Percentiles rank a stretch among this genome's conserved stretches.
Evolutionary conservation across 2,797 vertebrate genomes (phyloP).

Genomic region (Austrolebias charrua): DNA sequence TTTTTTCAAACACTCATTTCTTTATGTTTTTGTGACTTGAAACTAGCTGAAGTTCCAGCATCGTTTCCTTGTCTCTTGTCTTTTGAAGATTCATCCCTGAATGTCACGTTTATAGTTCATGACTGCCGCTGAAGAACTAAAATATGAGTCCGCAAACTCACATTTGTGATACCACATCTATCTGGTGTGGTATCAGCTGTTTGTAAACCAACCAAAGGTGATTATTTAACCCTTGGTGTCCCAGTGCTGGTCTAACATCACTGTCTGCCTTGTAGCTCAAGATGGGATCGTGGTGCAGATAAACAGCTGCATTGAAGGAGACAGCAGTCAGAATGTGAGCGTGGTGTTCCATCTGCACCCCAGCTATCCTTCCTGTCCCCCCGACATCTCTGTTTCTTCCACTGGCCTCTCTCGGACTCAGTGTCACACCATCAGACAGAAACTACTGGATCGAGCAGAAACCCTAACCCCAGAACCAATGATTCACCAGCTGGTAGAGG

Average conservation of each 20-base stretch:
- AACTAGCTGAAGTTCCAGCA: no score
- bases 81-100: no score
- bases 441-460: constrained; percentile 46
- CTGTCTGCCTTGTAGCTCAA: constrained; percentile 18
- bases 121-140: no score
- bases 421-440: constrained; percentile 58
- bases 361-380: constrained; percentile 80
- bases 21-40: no score
- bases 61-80: no score
- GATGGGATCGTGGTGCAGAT: constrained; percentile 49
- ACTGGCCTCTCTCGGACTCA: constrained; percentile 80
- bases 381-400: constrained; percentile 84
- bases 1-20: no score
- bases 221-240: no score
- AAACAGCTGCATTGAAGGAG: constrained; percentile 20
- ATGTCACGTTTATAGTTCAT: no score
- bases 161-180: no score
- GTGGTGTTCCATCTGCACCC: constrained; percentile 84
- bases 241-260: background rate
- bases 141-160: no score
- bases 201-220: no score
- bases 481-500: constrained; percentile 51
- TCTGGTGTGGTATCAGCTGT: no score
- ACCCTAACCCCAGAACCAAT: constrained; percentile 44
- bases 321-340: constrained; percentile 13